Base-by-base conservation (phyloP, 1,140 invertebrate genomes). In the Kradibia gibbosae region DNA sequence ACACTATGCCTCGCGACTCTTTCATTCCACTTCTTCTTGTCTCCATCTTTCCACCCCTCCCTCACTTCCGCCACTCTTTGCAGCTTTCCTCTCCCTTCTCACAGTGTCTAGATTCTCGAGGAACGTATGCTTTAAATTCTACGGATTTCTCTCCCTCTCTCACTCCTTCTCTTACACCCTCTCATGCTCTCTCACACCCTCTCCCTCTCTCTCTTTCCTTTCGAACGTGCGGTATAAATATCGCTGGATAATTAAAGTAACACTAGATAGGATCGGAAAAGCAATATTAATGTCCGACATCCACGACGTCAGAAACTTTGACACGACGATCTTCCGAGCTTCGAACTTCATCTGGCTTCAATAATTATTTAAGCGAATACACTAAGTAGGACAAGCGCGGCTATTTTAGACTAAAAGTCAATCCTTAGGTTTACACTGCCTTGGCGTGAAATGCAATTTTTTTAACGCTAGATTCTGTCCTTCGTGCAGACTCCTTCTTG, bases 331-430 rank as follows among this genome's bases (percentile, higher is more conserved):
- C 62, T 36, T 67, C 17, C 31, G 15, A 34, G 50, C 62, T 36
- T 36, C 36, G 62, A 67, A 67, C 62, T 39, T 39, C 62, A n/a
- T 67, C 17, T 39, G 5, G 62, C 34, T 67, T 67, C 62, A 17
- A 67, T 67, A 67, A 67, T 67, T 67, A 67, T 67, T 67, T n/a
- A 67, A 67, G 62, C 34, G 34, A 67, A 67, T 67, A 13, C 62
- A 36, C 28, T 67, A 67, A 67, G 34, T 67, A 39, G 62, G 62
- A 39, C 62, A 65, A 13, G 10, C 13, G 50, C 34, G 34, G 62
- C 62, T 67, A 67, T 67, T 67, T 67, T 67, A 31, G 20, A 7
- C 62, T 22, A 67, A 67, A 67, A 67, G 62, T 67, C 62, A 39
- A 39, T 67, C 62, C 20, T 67, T 36, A 36, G 17, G 15, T 36